phyloP scores from a whole-genome alignment of 2,797 vertebrate species.

The Macroramphosus scolopax region DNA sequence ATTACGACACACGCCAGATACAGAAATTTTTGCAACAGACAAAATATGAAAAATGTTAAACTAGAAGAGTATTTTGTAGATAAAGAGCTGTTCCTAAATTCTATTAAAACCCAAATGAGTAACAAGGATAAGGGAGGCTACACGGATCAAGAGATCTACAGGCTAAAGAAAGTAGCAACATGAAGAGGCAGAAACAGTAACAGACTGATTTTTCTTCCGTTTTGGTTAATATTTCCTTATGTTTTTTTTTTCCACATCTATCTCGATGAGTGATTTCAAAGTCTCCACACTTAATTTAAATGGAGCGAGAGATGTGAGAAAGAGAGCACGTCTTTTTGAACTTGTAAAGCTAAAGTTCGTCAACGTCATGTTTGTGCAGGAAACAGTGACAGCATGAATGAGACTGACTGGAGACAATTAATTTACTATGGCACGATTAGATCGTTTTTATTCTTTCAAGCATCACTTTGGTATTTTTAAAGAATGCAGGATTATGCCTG shows the following conservation, averaged over 20 bases:
- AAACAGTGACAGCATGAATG: background rate
- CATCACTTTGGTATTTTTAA: background rate
- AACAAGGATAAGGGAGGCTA: background rate
- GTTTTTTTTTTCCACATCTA: background rate
- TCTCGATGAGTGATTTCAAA: background rate
- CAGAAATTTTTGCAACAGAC: background rate
- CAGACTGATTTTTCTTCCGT: no score
- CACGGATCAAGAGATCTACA: background rate
- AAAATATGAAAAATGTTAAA: background rate
- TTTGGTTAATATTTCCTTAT: background rate
- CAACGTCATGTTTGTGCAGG: background rate
- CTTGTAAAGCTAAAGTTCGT: background rate
- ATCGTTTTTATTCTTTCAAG: background rate
- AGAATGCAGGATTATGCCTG: background rate
- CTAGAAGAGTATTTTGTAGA: background rate
- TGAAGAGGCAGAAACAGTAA: background rate
- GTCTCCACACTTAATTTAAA: background rate
- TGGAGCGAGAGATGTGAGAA: no score
- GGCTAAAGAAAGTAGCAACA: background rate
- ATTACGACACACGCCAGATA: background rate
- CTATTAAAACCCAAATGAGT: background rate
- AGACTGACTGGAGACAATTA: background rate
- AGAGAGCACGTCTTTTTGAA: no score
- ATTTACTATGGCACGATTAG: background rate
- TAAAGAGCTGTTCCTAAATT: conserved; percentile 2